Conservation (phyloP, 2,888 invertebrate species). For the Hirtodrosophila duncani region DNA sequence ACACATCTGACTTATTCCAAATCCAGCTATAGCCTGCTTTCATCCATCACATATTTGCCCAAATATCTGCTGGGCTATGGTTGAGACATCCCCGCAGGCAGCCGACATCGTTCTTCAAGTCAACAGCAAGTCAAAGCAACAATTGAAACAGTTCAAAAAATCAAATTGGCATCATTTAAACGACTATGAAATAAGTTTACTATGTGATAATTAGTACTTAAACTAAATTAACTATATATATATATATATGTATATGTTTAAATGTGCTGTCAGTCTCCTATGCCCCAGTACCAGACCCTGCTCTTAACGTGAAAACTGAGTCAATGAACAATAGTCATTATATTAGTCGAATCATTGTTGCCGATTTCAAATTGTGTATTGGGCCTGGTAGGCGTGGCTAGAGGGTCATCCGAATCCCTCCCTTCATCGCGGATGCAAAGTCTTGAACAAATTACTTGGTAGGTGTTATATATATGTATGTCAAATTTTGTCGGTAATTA, state of each 20-base stretch:
- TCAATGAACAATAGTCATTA: slow-evolving; percentile 67
- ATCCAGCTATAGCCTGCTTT: slow-evolving; percentile 88
- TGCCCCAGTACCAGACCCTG: neutral
- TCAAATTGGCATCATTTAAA: slow-evolving; percentile 6
- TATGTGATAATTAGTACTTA: slow-evolving; percentile 69
- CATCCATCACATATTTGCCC: slow-evolving; percentile 92
- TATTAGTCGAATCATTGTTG: slow-evolving; percentile 43
- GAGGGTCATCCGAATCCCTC: slow-evolving; percentile 1
- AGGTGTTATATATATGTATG: slow-evolving; percentile 19
- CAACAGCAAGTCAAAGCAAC: slow-evolving; percentile 49
- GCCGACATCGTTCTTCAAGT: slow-evolving; percentile 14
- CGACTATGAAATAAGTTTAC: slow-evolving; percentile 56
- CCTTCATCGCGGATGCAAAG: slow-evolving; percentile 9
- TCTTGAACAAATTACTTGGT: slow-evolving; percentile 46
- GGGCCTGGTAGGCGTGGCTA: slow-evolving; percentile 18
- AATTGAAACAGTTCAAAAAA: slow-evolving; percentile 43
- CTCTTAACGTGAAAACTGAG: slow-evolving; percentile 35
- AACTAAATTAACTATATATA: slow-evolving; percentile 37
- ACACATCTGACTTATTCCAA: slow-evolving; percentile 60
- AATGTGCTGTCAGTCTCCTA: slow-evolving; percentile 5
- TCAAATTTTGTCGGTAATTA: too few species aligned
- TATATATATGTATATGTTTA: too few species aligned
- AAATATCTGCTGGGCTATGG: slow-evolving; percentile 91
- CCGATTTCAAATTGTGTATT: slow-evolving; percentile 5
- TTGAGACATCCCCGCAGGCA: slow-evolving; percentile 78